Conservation (phyloP, 2,113 vertebrate species). For the Phodopus roborovskii region DNA sequence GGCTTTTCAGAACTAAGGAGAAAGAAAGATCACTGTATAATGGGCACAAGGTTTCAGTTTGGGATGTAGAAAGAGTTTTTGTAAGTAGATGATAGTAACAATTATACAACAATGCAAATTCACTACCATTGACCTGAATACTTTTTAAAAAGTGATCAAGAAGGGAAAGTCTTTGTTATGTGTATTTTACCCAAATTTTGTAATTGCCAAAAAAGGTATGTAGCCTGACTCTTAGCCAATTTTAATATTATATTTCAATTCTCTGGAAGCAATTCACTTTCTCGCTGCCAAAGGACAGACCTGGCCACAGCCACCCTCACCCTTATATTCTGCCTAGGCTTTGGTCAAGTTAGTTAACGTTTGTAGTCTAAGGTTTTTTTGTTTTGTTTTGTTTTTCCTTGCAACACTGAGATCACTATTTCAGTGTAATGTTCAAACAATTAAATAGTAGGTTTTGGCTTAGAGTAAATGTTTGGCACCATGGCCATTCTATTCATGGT, state of each 20-base stretch:
- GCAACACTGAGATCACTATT: not conserved
- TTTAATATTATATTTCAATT: conserved; percentile 58
- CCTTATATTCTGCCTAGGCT: not conserved
- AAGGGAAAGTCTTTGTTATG: not conserved
- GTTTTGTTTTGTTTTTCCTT: not conserved
- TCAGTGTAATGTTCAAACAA: conserved; percentile 7
- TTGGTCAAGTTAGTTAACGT: not conserved
- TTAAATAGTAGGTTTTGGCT: not conserved
- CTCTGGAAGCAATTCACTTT: not conserved
- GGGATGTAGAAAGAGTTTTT: not conserved
- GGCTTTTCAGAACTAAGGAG: not conserved
- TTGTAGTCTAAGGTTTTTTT: not conserved
- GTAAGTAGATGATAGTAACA: not conserved
- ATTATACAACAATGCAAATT: not conserved
- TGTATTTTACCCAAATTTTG: conserved; percentile 7
- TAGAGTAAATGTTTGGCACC: not conserved
- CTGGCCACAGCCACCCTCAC: not conserved
- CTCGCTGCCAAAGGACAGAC: not conserved
- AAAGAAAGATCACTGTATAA: not conserved
- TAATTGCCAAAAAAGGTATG: not conserved
- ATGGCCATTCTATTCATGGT: not conserved
- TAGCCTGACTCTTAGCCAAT: not conserved
- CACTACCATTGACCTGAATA: not conserved
- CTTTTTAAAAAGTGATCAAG: not conserved
- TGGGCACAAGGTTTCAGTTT: conserved; percentile 21